Evolutionary conservation across 2,113 vertebrate species (phyloP).

Genomic region (Callithrix jacchus): DNA sequence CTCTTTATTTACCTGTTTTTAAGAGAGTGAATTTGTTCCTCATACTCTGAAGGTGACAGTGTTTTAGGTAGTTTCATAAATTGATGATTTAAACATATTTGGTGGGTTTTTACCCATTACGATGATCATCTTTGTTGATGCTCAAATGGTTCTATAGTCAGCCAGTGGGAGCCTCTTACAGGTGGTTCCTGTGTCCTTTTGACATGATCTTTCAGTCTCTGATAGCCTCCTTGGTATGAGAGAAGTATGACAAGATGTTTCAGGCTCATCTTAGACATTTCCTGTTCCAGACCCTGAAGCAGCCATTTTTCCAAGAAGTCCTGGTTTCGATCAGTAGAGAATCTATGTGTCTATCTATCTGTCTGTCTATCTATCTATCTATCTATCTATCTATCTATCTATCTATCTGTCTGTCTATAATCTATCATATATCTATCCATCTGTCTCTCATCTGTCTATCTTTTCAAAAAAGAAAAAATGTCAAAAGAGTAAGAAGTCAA

Average conservation of each 20-base stretch:
- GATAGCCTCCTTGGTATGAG: background rate
- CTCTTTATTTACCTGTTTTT: background rate
- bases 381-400: background rate
- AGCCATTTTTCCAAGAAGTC: background rate
- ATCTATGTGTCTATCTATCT: background rate
- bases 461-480: background rate
- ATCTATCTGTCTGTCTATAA: too few relatives aligned
- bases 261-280: background rate
- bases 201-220: background rate
- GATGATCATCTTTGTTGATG: background rate
- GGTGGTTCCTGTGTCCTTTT: background rate
- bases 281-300: background rate
- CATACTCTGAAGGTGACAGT: background rate
- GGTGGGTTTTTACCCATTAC: background rate
- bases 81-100: background rate
- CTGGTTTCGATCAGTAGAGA: background rate
- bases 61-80: constrained; percentile 9
- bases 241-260: background rate
- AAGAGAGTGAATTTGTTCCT: background rate
- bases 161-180: background rate
- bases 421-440: too few relatives aligned
- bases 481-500: background rate
- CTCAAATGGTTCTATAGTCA: background rate
- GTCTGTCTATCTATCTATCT: background rate
- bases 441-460: background rate